These are phyloP conservation scores for Exephanes ischioxanthus DNA, from an alignment of 2,888 invertebrate genomes.

Conservation along the genomic window DNA sequence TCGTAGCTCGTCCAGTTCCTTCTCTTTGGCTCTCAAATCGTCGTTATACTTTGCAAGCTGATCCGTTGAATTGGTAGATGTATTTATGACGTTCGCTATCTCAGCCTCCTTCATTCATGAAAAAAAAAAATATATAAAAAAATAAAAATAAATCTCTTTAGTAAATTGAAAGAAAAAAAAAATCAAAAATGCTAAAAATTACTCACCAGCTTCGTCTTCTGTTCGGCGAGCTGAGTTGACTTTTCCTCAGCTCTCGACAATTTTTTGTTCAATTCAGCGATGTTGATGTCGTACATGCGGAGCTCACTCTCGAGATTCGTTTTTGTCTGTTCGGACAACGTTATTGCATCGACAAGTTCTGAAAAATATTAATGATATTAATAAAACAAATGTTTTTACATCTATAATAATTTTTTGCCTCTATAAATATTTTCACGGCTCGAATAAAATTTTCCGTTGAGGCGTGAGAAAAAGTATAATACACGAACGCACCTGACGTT, in stretches of 20 bases:
- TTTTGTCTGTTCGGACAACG: constrained; percentile 79
- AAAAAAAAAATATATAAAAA: background rate
- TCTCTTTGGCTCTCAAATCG: constrained; percentile 82
- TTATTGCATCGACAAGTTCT: constrained; percentile 80
- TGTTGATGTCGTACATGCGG: constrained; percentile 75
- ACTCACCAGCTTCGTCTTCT: constrained; percentile 87
- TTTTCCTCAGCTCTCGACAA: constrained; percentile 87
- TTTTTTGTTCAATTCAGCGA: constrained; percentile 87
- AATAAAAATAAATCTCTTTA: background rate
- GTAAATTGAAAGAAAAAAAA: background rate
- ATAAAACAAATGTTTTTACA: background rate
- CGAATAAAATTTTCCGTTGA: background rate
- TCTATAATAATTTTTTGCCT: background rate
- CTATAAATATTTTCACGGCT: background rate
- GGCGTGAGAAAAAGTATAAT: background rate
- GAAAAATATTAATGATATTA: background rate
- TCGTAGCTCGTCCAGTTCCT: constrained; percentile 80
- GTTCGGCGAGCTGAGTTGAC: constrained; percentile 86
- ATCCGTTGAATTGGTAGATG: constrained; percentile 87
- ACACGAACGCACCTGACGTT: constrained; percentile 74
- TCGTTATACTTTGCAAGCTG: constrained; percentile 84
- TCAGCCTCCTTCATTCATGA: constrained; percentile 85
- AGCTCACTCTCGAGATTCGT: constrained; percentile 80
- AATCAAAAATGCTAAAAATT: background rate
- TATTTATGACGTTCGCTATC: constrained; percentile 87